phyloP scores from a whole-genome alignment of 92 coral and sea anemone species.

The Porites cylindrica region DNA sequence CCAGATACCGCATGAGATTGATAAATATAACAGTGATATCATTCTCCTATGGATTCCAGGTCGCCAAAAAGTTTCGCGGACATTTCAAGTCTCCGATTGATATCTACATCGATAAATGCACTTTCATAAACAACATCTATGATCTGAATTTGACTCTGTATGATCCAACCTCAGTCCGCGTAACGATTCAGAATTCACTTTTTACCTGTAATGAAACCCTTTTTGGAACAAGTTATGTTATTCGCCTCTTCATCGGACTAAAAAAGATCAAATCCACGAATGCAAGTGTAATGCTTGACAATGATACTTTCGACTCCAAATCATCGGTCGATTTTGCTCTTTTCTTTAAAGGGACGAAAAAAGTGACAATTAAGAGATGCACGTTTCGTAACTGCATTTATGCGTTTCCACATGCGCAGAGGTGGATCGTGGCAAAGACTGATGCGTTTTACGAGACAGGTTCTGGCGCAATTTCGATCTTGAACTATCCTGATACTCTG shows the following conservation, averaged over 20 bases:
- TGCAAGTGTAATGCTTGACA: constrained; percentile 22
- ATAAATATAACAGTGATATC: constrained; percentile 1
- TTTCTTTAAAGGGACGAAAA: constrained; percentile 1
- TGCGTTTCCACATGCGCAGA: background rate
- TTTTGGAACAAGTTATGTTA: background rate
- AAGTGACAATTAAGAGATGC: background rate
- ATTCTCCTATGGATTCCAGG: background rate
- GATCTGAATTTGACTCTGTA: background rate
- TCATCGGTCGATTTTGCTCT: constrained; percentile 5
- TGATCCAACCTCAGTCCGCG: constrained; percentile 2
- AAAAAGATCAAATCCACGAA: background rate
- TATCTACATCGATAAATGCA: constrained; percentile 20
- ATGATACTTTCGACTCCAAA: constrained; percentile 11
- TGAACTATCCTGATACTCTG: constrained; percentile 1
- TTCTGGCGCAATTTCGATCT: constrained; percentile 17
- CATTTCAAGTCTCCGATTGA: background rate
- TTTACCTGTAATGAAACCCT: background rate
- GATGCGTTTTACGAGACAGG: background rate
- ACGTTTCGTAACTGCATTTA: constrained; percentile 3
- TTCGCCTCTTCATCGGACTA: background rate
- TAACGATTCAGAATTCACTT: constrained; percentile 7
- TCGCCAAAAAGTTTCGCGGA: too few species aligned
- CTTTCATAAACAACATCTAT: constrained; percentile 2
- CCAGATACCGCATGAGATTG: constrained; percentile 17
- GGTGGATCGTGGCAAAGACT: background rate